phyloP scores from a whole-genome alignment of 2,888 invertebrate species.

The Acanthosepion lycidas region DNA sequence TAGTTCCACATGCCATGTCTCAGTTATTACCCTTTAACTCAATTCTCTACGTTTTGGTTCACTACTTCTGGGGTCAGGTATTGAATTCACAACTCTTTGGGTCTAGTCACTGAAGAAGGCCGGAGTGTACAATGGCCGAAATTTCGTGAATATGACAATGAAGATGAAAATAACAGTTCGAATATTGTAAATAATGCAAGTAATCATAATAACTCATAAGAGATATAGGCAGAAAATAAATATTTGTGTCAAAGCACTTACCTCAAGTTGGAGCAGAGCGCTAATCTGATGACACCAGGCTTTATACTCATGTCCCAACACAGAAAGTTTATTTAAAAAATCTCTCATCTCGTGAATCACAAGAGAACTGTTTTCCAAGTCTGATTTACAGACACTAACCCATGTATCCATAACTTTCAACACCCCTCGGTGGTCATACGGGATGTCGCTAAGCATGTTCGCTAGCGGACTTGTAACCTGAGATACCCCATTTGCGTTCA shows the following conservation, averaged over 20 bases:
- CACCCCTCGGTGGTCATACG: slow-evolving; percentile 69
- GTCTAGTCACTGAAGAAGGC: no score
- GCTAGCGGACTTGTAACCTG: slow-evolving; percentile 53
- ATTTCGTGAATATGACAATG: no score
- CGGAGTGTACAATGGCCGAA: no score
- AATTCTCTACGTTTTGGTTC: no score
- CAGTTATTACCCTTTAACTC: no score
- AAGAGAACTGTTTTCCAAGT: slow-evolving; percentile 69
- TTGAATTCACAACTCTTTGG: no score
- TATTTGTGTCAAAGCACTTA: slow-evolving; percentile 53
- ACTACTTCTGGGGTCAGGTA: no score
- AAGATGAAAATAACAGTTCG: no score
- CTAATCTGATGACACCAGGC: slow-evolving; percentile 75
- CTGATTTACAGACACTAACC: slow-evolving; percentile 69
- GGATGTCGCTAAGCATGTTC: slow-evolving; percentile 66
- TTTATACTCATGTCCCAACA: slow-evolving; percentile 78
- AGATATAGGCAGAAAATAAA: not conserved
- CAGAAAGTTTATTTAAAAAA: slow-evolving; percentile 77
- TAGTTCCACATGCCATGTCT: no score
- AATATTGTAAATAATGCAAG: no score
- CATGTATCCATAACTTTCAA: slow-evolving; percentile 73
- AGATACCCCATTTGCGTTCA: slow-evolving; percentile 35
- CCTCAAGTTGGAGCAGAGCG: slow-evolving; percentile 69
- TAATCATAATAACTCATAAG: no score
- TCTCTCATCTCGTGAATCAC: slow-evolving; percentile 77